A percentile compares a stretch with the other conserved stretches of the same genome.
phyloP scores from a whole-genome alignment of 2,888 invertebrate species.

The Gerris lacustris region DNA sequence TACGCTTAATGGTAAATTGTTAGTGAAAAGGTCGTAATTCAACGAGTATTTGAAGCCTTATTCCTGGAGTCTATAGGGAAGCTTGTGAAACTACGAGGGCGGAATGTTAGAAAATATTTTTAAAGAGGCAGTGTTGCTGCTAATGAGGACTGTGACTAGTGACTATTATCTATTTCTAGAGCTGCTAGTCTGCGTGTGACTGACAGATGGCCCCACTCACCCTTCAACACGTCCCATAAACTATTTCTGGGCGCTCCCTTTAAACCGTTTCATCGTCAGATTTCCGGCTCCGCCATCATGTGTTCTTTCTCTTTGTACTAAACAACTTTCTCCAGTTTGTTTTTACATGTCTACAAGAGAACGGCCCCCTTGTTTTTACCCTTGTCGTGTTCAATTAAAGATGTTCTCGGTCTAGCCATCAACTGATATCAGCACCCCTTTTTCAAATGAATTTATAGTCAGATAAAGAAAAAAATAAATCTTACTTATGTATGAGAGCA shows the following conservation, averaged over 20 bases:
- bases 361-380: no score
- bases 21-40: not conserved
- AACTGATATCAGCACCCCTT: no score
- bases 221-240: constrained; percentile 3
- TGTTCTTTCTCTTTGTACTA: not conserved
- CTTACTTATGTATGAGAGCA: no score
- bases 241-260: not conserved
- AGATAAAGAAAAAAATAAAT: no score
- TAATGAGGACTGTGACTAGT: not conserved
- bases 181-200: not conserved
- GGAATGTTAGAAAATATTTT: not conserved
- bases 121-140: not conserved
- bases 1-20: not conserved
- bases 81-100: not conserved
- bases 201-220: constrained; percentile 3
- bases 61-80: not conserved
- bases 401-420: no score
- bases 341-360: not conserved
- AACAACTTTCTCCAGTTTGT: not conserved
- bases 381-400: no score
- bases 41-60: not conserved
- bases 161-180: constrained; percentile 5
- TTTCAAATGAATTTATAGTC: no score
- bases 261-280: not conserved
- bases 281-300: not conserved